These are phyloP conservation scores for Leuciscus idus DNA, from an alignment of 2,113 vertebrate species.

Conservation along the genomic window DNA sequence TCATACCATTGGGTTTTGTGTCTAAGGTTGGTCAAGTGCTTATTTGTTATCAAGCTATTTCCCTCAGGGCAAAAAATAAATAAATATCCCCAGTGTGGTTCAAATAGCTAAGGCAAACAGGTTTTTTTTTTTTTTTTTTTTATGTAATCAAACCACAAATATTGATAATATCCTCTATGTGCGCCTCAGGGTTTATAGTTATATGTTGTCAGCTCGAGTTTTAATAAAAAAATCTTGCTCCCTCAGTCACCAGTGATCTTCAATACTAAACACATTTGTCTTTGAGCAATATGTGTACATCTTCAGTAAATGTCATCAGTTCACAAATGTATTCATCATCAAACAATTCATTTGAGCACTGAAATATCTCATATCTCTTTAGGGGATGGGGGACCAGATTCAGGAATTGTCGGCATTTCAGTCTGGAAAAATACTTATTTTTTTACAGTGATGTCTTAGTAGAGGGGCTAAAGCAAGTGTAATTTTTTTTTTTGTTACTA, in stretches of 20 bases:
- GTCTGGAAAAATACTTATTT: too few species aligned
- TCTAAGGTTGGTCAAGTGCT: conserved; percentile 69
- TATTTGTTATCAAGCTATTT: conserved; percentile 57
- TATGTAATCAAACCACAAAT: conserved; percentile 24
- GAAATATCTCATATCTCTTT: conserved; percentile 18
- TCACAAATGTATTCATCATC: conserved; percentile 18
- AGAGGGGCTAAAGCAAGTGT: not conserved
- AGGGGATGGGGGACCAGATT: not conserved
- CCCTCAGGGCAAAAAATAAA: conserved; percentile 52
- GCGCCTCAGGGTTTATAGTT: conserved; percentile 17
- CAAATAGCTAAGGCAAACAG: conserved; percentile 15
- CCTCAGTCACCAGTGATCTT: conserved; percentile 17
- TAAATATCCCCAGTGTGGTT: conserved; percentile 62
- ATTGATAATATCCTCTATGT: conserved; percentile 24
- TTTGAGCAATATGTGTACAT: conserved; percentile 9
- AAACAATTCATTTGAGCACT: conserved; percentile 14
- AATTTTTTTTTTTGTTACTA: not conserved
- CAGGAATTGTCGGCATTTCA: not conserved
- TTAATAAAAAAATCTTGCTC: conserved; percentile 18
- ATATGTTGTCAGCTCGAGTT: not conserved
- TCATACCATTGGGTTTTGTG: conserved; percentile 59
- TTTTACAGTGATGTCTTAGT: not conserved
- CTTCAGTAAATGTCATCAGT: conserved; percentile 20
- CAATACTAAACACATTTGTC: conserved; percentile 40
- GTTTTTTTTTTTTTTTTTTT: not conserved